Evolutionary conservation across 2,888 invertebrate genomes (phyloP).

Genomic region (Phlogophora meticulosa): DNA sequence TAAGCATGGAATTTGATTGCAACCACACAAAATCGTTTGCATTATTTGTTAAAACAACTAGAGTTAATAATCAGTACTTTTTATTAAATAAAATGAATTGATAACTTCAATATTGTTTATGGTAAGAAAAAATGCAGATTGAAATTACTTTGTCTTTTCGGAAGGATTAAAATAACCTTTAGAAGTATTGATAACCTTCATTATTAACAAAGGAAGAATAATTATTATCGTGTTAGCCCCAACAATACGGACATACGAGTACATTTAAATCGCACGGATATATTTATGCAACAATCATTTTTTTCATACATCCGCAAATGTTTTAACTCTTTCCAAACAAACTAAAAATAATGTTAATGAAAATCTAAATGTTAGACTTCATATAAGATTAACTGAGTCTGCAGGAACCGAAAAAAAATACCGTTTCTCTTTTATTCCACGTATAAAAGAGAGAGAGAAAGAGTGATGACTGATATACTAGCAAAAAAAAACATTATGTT

Average conservation of each 20-base stretch:
- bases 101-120: not conserved
- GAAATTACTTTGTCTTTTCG: not conserved
- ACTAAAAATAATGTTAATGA: no score
- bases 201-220: not conserved
- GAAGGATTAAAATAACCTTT: not conserved
- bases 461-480: no score
- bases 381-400: no score
- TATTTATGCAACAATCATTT: slow-evolving; percentile 3
- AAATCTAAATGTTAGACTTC: no score
- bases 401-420: no score
- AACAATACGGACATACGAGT: not conserved
- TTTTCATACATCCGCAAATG: not conserved
- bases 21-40: not conserved
- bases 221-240: not conserved
- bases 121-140: not conserved
- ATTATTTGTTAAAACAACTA: no score
- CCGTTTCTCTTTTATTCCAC: no score
- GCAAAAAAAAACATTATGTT: no score
- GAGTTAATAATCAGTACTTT: not conserved
- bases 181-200: not conserved
- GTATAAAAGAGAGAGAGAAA: no score
- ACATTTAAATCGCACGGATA: not conserved
- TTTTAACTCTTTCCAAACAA: no score
- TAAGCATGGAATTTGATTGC: not conserved
- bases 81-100: not conserved